These are phyloP conservation scores for Macroramphosus scolopax DNA, from an alignment of 2,797 vertebrate species.

Conservation along the genomic window DNA sequence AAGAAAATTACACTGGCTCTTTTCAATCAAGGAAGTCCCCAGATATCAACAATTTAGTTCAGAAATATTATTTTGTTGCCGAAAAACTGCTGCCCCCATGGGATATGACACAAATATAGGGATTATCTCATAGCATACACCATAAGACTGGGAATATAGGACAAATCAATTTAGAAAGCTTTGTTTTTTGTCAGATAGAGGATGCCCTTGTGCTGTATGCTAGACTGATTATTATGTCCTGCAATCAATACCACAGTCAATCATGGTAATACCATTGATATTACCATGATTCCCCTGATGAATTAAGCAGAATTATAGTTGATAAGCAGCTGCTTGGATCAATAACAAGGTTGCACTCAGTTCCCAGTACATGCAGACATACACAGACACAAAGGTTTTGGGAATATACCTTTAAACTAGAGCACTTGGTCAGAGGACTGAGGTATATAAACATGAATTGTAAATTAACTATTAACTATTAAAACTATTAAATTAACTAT, in stretches of 20 bases:
- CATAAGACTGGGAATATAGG: constrained; percentile 21
- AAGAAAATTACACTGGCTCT: no score
- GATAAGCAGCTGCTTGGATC: constrained; percentile 54
- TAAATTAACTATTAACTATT: no score
- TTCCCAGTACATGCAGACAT: not conserved
- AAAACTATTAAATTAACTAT: no score
- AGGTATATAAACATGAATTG: no score
- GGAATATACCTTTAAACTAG: no score
- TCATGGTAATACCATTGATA: no score
- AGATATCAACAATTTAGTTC: not conserved
- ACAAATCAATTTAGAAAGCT: constrained; percentile 37
- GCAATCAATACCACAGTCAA: constrained; percentile 72
- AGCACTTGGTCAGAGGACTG: no score
- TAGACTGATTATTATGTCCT: constrained; percentile 40
- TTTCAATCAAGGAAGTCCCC: no score
- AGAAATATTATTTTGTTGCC: not conserved
- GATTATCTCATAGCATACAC: constrained; percentile 12
- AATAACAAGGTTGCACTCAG: constrained; percentile 28
- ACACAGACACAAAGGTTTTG: not conserved
- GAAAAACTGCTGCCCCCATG: no score
- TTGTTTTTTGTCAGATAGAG: constrained; percentile 32
- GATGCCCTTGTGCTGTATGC: constrained; percentile 34
- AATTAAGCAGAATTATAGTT: constrained; percentile 33
- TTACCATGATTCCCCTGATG: constrained; percentile 46
- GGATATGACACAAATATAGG: not conserved